Base-by-base conservation (phyloP, 2,888 invertebrate genomes). In the Carterocephalus palaemon region DNA sequence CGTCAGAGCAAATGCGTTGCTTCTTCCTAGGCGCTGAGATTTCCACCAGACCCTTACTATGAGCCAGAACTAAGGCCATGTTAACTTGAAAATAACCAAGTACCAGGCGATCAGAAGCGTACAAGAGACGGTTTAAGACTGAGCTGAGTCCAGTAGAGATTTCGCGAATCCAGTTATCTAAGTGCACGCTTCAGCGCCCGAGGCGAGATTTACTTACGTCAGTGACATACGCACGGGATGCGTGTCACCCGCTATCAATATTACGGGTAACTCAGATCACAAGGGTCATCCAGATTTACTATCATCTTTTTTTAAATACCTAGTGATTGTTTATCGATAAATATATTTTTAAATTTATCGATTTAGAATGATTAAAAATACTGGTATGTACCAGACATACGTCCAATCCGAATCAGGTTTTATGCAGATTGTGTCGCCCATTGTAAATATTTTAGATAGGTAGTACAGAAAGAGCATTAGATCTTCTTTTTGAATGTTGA, bases 191-290 rank as follows among this genome's bases (percentile, higher is more conserved):
- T 28, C 15, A 34, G 4, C 17, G 24, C 33, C 10, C 34, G 28
- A 26, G 20, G 6, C 28, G 39, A 33, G 24, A n/a, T n/a, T 17
- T 37, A 37, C 15, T 10, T 16, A 15, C 12, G 17, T 8, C 6
- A 9, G 17, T 32, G 32, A 41, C 41, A 32, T 41, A 33, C 19
- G 32, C 10, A 6, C 7, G 1, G 12, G 8, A 4, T 36, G 8
- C 37, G 19, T 41, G 22, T 37, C 26, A 38, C 28, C 28, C 16
- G 43, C 20, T 45, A 47, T 38, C 41, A 41, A 24, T 28, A 43
- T 39, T 37, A 34, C 26, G 33, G 24, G 19, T 28, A 34, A 22
- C 33, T 22, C 20, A 20, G 42, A 42, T 42, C 28, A 34, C 34
- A 34, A 26, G 33, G 41, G 42, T 42, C 42, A 42, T 34, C 20